A percentile compares a stretch with the other conserved stretches of the same genome.
phyloP scores from a whole-genome alignment of 2,888 invertebrate genomes.

The Amiota mariae region DNA sequence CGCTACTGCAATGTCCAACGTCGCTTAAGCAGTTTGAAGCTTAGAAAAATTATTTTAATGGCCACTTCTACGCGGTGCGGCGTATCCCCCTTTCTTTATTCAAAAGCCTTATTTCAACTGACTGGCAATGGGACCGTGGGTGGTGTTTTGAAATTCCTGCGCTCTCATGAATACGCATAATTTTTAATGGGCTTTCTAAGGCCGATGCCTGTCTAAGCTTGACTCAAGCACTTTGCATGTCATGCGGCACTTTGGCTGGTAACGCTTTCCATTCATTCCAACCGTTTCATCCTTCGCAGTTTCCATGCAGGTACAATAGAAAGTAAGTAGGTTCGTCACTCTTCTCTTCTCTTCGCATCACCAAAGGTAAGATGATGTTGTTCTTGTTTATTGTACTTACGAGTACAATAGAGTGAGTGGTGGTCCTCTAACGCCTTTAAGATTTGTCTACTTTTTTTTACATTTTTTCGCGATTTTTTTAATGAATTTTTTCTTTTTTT shows the following conservation, averaged over 20 bases:
- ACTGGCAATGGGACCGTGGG: no score
- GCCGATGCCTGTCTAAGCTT: background rate
- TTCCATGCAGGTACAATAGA: background rate
- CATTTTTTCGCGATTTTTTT: conserved; percentile 12
- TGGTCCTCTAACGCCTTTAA: conserved; percentile 33
- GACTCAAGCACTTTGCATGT: conserved; percentile 19
- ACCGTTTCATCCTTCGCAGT: no score
- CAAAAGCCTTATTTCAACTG: background rate
- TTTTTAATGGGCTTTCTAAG: conserved; percentile 46
- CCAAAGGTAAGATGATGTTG: conserved; percentile 11
- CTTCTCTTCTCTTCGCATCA: no score
- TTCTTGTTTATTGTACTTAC: background rate
- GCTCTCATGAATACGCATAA: conserved; percentile 47
- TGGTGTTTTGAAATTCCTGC: conserved; percentile 21
- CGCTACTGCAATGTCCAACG: no score
- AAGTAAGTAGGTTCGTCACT: background rate
- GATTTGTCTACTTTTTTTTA: conserved; percentile 16
- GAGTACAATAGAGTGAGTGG: background rate
- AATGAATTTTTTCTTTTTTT: conserved; percentile 28
- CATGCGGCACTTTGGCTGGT: conserved; percentile 3
- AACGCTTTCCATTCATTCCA: background rate
- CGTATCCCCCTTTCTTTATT: conserved; percentile 8
- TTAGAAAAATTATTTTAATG: conserved; percentile 62
- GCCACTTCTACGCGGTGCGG: conserved; percentile 55
- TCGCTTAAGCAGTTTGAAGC: conserved; percentile 34